A percentile compares a stretch with the other conserved stretches of the same genome.
These are phyloP conservation scores for Pseudorhombus dupliciocellatus DNA, from an alignment of 2,113 vertebrate genomes.

Conservation along the genomic window DNA sequence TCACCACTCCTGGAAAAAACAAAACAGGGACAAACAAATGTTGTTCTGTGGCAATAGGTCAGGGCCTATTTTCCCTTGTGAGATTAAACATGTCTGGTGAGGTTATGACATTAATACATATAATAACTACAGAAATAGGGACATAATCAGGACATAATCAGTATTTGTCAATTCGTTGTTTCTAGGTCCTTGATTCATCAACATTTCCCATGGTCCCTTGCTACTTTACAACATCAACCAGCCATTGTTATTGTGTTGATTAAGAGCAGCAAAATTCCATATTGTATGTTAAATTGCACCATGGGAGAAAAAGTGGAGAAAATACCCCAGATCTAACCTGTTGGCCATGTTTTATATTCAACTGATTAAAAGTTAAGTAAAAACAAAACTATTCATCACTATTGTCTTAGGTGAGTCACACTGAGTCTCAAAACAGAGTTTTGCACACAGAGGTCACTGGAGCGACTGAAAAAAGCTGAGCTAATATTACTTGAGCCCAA, in stretches of 20 bases:
- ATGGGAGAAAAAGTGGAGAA: neutral
- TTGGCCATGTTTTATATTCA: neutral
- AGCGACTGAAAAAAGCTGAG: conserved; percentile 39
- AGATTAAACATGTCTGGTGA: neutral
- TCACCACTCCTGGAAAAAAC: neutral
- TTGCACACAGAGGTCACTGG: conserved; percentile 15
- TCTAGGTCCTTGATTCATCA: neutral
- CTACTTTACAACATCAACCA: neutral
- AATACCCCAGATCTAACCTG: neutral
- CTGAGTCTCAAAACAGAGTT: conserved; percentile 4
- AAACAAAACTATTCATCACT: neutral
- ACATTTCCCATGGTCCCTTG: neutral
- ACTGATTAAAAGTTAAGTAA: too few species aligned
- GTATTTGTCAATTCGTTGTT: neutral
- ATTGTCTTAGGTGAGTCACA: conserved; percentile 1
- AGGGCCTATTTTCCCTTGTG: neutral
- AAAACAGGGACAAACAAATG: neutral
- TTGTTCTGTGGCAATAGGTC: neutral
- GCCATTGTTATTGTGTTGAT: too few species aligned
- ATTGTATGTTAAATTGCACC: neutral
- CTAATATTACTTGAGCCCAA: conserved; percentile 45
- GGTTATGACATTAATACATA: neutral
- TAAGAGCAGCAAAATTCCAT: neutral
- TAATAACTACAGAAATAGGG: too few species aligned
- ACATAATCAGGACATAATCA: neutral